phyloP scores from a whole-genome alignment of 2,113 vertebrate species.

The Gambusia affinis region DNA sequence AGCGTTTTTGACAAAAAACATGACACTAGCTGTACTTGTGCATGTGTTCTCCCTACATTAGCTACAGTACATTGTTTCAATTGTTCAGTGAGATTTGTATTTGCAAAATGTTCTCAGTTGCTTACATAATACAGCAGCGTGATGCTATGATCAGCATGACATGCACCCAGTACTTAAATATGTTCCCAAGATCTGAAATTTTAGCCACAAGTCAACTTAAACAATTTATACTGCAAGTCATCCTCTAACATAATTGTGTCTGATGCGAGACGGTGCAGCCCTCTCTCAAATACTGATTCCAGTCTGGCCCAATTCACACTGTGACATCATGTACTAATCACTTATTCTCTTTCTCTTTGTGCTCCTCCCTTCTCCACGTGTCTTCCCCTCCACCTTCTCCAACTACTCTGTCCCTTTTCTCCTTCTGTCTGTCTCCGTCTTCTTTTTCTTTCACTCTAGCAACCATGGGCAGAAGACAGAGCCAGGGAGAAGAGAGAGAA shows the following conservation, averaged over 20 bases:
- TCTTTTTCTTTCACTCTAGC: conserved; percentile 49
- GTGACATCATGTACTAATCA: conserved; percentile 75
- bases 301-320: conserved; percentile 59
- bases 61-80: not conserved
- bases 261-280: conserved; percentile 63
- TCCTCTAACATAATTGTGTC: conserved; percentile 58
- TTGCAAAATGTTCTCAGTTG: not conserved
- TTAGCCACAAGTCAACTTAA: conserved; percentile 37
- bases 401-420: conserved; percentile 40
- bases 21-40: conserved; percentile 18
- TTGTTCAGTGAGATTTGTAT: not conserved
- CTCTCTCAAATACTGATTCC: conserved; percentile 67
- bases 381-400: conserved; percentile 28
- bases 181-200: conserved; percentile 17
- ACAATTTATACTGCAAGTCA: conserved; percentile 62
- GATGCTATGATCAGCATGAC: conserved; percentile 12
- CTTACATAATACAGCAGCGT: not conserved
- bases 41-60: not conserved
- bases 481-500: conserved; percentile 70
- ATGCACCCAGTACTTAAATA: not conserved
- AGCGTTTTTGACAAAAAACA: conserved; percentile 42
- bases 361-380: conserved; percentile 56
- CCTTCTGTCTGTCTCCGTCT: conserved; percentile 41
- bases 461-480: conserved; percentile 70
- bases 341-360: conserved; percentile 64